Conservation (phyloP, 2,113 vertebrate species). For the Macrotus californicus region DNA sequence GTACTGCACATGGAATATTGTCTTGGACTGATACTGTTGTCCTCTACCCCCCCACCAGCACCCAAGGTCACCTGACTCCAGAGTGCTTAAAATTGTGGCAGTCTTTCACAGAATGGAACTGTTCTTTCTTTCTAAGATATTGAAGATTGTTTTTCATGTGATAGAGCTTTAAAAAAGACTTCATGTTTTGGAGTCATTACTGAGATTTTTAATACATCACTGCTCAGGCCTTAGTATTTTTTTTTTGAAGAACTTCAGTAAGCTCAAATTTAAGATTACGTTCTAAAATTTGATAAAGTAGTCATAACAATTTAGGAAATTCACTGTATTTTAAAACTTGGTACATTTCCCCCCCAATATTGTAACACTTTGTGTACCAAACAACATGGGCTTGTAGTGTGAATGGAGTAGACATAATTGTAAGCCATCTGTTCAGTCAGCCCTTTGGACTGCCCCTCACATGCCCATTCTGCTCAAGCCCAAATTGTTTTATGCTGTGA, state of each 20-base stretch:
- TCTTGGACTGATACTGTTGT: not conserved
- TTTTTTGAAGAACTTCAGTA: not conserved
- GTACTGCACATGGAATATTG: not conserved
- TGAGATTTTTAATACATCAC: slow-evolving; percentile 30
- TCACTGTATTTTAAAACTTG: slow-evolving; percentile 1
- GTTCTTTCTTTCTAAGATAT: not conserved
- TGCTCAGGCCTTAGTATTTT: not conserved
- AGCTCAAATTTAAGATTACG: slow-evolving; percentile 38
- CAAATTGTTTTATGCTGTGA: not conserved
- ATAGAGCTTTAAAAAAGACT: not conserved
- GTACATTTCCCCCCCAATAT: not conserved
- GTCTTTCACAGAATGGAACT: slow-evolving; percentile 17
- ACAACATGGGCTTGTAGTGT: not conserved
- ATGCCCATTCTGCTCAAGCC: not conserved
- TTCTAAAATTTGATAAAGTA: slow-evolving; percentile 24
- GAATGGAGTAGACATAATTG: not conserved
- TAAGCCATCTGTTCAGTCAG: not conserved
- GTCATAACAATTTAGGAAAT: not conserved
- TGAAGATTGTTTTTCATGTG: not conserved
- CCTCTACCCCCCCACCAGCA: not conserved
- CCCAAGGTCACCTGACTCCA: not conserved
- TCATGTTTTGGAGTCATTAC: not conserved
- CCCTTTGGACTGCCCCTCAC: not conserved
- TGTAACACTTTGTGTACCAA: not conserved
- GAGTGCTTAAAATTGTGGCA: not conserved